Evolutionary conservation across 2,888 invertebrate species (phyloP).

Genomic region (Fragum fragum): DNA sequence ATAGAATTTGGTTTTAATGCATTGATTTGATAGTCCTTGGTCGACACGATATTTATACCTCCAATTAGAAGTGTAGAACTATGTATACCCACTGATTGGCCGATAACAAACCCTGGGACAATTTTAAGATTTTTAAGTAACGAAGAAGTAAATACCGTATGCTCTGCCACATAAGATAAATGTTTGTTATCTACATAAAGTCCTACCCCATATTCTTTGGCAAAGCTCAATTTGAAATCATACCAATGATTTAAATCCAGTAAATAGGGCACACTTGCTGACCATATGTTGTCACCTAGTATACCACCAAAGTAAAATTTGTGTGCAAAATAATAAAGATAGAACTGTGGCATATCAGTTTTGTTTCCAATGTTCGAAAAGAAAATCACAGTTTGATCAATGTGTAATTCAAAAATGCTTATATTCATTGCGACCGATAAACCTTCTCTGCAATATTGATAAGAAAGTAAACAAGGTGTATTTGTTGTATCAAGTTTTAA

Average conservation of each 20-base stretch:
- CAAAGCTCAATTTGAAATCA: background rate
- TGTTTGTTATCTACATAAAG: background rate
- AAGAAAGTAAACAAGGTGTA: background rate
- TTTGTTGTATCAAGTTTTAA: background rate
- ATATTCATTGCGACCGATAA: background rate
- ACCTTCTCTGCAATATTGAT: background rate
- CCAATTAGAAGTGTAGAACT: background rate
- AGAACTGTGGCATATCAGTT: background rate
- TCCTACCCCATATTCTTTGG: background rate
- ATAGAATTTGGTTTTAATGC: background rate
- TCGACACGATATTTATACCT: background rate
- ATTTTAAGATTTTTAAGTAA: background rate
- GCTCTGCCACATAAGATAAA: background rate
- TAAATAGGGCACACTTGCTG: background rate
- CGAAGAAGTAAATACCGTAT: background rate
- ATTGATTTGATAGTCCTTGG: background rate
- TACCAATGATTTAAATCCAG: background rate
- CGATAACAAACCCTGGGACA: background rate
- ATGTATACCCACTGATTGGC: background rate
- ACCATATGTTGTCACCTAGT: background rate
- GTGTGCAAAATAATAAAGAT: background rate
- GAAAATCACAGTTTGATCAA: background rate
- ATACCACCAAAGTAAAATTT: slow-evolving; percentile 7
- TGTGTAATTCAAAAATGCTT: background rate
- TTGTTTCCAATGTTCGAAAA: background rate